Evolutionary conservation across 53 echinoderm and acorn worm genomes (phyloP).

Genomic region (Luidia sarsii): DNA sequence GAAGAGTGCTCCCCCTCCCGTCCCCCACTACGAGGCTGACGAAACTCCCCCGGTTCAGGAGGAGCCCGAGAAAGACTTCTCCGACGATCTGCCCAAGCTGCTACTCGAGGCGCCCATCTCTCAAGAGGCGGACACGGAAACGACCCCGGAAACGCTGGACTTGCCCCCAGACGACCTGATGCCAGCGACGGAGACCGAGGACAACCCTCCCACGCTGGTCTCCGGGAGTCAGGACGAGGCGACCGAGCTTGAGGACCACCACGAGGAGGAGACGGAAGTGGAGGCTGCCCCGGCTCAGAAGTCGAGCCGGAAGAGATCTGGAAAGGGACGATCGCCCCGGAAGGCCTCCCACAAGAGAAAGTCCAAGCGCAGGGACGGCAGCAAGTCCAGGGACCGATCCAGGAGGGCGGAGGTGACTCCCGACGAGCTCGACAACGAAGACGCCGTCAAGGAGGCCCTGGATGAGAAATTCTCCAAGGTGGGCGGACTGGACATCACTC

Average conservation of each 20-base stretch:
- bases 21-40: constrained; percentile 36
- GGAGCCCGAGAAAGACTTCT: constrained; percentile 20
- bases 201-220: constrained; percentile 13
- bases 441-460: constrained; percentile 36
- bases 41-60: background rate
- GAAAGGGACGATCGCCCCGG: constrained; percentile 47
- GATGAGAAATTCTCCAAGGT: constrained; percentile 50
- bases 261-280: constrained; percentile 28
- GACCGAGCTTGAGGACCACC: constrained; percentile 1
- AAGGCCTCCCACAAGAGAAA: constrained; percentile 53
- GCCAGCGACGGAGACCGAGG: constrained; percentile 7
- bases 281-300: constrained; percentile 14
- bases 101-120: constrained; percentile 38
- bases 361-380: constrained; percentile 54
- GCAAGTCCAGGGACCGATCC: constrained; percentile 27
- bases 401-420: constrained; percentile 41
- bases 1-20: constrained; percentile 23
- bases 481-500: constrained; percentile 37
- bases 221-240: constrained; percentile 20
- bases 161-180: constrained; percentile 43
- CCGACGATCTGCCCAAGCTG: constrained; percentile 46
- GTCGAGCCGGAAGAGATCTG: constrained; percentile 26
- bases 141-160: constrained; percentile 17
- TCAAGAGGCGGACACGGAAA: constrained; percentile 32
- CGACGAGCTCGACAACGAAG: constrained; percentile 64